These are phyloP conservation scores for Protonemura montana DNA, from an alignment of 2,888 invertebrate genomes.

Conservation along the genomic window DNA sequence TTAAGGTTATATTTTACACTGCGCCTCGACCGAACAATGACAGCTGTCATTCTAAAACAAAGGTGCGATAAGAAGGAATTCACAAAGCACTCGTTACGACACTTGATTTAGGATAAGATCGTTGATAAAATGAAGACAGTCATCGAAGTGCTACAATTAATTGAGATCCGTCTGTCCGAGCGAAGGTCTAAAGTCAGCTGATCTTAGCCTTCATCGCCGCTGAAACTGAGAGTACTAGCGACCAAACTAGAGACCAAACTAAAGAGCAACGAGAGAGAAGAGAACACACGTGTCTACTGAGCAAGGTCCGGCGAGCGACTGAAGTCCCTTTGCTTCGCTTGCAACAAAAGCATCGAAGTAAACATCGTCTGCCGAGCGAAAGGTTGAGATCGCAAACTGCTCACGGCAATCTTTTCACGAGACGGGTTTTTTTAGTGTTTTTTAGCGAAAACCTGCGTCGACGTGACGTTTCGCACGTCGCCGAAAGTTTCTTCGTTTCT, in stretches of 20 bases:
- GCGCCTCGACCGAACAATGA: not conserved
- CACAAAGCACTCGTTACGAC: not conserved
- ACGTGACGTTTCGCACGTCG: no score
- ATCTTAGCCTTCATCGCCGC: not conserved
- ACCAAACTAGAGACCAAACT: no score
- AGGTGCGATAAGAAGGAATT: not conserved
- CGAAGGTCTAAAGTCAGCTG: not conserved
- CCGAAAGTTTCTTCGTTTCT: no score
- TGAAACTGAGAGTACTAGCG: not conserved
- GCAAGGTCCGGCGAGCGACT: not conserved
- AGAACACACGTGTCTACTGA: not conserved
- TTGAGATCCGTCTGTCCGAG: not conserved
- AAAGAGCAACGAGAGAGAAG: not conserved
- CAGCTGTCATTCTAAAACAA: not conserved
- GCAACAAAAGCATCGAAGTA: no score
- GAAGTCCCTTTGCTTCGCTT: not conserved
- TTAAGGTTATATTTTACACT: not conserved
- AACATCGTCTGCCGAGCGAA: no score
- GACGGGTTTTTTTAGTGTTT: no score
- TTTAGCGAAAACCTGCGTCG: no score
- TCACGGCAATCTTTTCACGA: no score
- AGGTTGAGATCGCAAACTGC: no score
- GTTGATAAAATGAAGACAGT: not conserved
- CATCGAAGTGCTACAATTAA: not conserved
- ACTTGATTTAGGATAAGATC: not conserved